Evolutionary conservation across 2,888 invertebrate genomes (phyloP), one percentile per base, ranked within the genome.

Genomic region (Zeuzera pyrina): DNA sequence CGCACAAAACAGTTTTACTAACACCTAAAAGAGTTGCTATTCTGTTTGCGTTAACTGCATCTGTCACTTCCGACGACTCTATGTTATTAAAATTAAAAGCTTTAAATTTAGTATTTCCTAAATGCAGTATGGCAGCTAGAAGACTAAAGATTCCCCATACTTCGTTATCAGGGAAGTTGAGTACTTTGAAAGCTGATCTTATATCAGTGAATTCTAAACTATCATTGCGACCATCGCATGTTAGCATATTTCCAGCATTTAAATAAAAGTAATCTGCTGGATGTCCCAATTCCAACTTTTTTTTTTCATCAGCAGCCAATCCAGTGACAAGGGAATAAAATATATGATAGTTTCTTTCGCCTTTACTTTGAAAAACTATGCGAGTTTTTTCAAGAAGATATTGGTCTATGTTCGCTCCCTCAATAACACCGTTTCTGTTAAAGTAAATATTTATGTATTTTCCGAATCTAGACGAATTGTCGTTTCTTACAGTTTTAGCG

Each of bases 391-490:
- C 98, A 47, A 98, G 73, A 26, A 98, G 83, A 76, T 98, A 98
- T 62, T 97, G 97, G 44, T 97, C 95, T 36, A 98, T 97, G 56
- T 90, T 90, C 0, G 97, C 97, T 0, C 97, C 97, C 74, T 95
- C 94, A 43, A 98, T 97, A 1, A 88, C 86, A 4, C 97, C 97
- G 39, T 87, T 85, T 40, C 86, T 85, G 57, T 90, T 93, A 62
- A 97, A 97, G 55, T 92, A 89, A 41, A 96, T 92, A 59, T 95
- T 94, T 29, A 96, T 94, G 65, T 96, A 98, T 76, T 97, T 97
- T 32, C 97, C 97, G 57, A 98, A 98, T 42, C 98, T 86, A 11
- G 97, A 97, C 0, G 97, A 97, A 70, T 98, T 98, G 66, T 98
- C 97, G 62, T 98, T 98, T 32, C 94, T 87, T 7, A 96, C 91